These are phyloP conservation scores for Morpho helenor DNA, from an alignment of 2,888 invertebrate genomes.

Conservation along the genomic window DNA sequence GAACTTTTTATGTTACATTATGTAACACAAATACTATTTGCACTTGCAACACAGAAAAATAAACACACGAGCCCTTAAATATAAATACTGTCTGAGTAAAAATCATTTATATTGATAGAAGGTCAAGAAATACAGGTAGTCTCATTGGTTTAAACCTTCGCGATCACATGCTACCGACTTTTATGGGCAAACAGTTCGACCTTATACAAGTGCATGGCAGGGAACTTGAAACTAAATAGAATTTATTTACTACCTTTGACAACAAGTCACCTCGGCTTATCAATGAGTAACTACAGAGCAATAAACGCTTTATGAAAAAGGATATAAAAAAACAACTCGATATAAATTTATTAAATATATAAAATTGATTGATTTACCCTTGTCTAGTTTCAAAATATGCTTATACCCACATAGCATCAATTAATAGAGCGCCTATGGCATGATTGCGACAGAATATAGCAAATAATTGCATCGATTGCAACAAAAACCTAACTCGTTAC, in stretches of 20 bases:
- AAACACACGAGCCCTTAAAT: too few species aligned
- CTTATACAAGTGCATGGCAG: conserved; percentile 32
- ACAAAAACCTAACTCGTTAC: too few species aligned
- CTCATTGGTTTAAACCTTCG: conserved; percentile 29
- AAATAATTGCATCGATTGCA: too few species aligned
- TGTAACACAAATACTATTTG: too few species aligned
- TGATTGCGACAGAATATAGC: too few species aligned
- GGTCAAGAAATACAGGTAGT: conserved; percentile 23
- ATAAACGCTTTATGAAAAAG: not conserved
- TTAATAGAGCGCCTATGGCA: too few species aligned
- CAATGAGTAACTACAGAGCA: conserved; percentile 8
- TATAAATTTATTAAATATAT: too few species aligned
- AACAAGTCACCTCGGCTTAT: conserved; percentile 18
- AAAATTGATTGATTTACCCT: too few species aligned
- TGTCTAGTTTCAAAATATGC: too few species aligned
- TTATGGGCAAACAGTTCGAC: conserved; percentile 32
- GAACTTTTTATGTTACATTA: too few species aligned
- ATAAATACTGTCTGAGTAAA: conserved; percentile 1
- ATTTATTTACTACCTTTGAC: conserved; percentile 38
- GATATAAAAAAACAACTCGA: not conserved
- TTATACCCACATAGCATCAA: too few species aligned
- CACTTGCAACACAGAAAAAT: too few species aligned
- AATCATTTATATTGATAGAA: conserved; percentile 17
- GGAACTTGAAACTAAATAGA: conserved; percentile 33
- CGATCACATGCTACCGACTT: conserved; percentile 31